Percentiles rank a stretch among this genome's conserved stretches.
phyloP scores from a whole-genome alignment of 2,888 invertebrate species.

The Drosophila monieri region DNA sequence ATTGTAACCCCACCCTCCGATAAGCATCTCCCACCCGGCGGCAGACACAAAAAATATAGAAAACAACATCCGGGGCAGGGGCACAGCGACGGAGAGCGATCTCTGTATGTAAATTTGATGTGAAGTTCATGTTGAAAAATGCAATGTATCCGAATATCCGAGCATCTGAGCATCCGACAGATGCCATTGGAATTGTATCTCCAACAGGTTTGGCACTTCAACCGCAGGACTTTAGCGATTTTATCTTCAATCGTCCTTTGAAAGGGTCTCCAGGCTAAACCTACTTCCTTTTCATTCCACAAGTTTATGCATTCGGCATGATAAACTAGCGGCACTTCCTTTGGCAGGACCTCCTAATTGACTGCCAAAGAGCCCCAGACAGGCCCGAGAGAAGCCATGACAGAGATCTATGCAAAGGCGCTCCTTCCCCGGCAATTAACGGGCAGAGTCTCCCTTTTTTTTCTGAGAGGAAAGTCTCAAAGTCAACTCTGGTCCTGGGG shows the following conservation, averaged over 20 bases:
- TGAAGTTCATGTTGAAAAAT: constrained; percentile 56
- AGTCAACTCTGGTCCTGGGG: constrained; percentile 54
- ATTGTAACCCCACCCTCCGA: constrained; percentile 47
- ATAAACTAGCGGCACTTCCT: constrained; percentile 9
- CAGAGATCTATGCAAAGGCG: constrained; percentile 45
- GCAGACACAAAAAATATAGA: constrained; percentile 14
- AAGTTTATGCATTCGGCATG: constrained; percentile 3
- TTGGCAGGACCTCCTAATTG: constrained; percentile 15
- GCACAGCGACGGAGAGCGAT: constrained; percentile 10
- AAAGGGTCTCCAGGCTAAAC: background rate
- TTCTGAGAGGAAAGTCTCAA: constrained; percentile 57
- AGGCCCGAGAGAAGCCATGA: constrained; percentile 1
- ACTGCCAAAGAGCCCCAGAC: background rate
- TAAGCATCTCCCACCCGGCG: constrained; percentile 35
- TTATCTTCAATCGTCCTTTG: background rate
- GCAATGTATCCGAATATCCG: constrained; percentile 26
- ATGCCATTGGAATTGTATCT: constrained; percentile 24
- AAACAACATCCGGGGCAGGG: constrained; percentile 1
- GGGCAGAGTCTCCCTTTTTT: constrained; percentile 16
- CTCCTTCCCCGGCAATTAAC: constrained; percentile 65
- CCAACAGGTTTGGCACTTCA: background rate
- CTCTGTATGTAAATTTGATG: constrained; percentile 62
- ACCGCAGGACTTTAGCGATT: background rate
- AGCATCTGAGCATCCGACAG: constrained; percentile 38
- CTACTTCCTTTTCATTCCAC: background rate